Percentiles rank a stretch among this genome's conserved stretches.
Evolutionary conservation across 2,888 invertebrate genomes (phyloP).

Genomic region (Theodoxus fluviatilis): DNA sequence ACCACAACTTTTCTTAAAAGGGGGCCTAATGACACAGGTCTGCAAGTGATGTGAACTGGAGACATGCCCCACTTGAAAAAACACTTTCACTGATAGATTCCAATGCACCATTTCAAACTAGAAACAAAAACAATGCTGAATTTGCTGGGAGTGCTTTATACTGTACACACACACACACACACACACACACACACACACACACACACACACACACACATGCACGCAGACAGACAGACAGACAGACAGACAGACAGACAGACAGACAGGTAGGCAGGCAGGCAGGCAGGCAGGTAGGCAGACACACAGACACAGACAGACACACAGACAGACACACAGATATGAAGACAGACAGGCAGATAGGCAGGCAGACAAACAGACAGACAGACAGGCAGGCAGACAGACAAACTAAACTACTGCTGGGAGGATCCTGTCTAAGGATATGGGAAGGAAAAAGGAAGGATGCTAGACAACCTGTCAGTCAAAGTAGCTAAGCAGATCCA

Average conservation of each 20-base stretch:
- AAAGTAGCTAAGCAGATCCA: too few relatives aligned
- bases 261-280: neutral
- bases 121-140: neutral
- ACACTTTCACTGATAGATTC: too few relatives aligned
- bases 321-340: conserved; percentile 14
- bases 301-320: neutral
- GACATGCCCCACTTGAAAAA: too few relatives aligned
- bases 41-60: too few relatives aligned
- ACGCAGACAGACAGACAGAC: neutral
- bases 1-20: too few relatives aligned
- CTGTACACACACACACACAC: neutral
- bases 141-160: neutral
- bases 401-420: neutral
- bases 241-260: neutral
- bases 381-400: conserved; percentile 4
- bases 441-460: too few relatives aligned
- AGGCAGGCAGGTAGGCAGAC: neutral
- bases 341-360: neutral
- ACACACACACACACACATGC: conserved; percentile 13
- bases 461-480: too few relatives aligned
- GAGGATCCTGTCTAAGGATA: neutral
- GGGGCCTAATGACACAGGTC: too few relatives aligned
- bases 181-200: neutral
- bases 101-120: too few relatives aligned
- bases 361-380: neutral